phyloP scores from a whole-genome alignment of 1,140 invertebrate genomes.

The Sitobion miscanthi region DNA sequence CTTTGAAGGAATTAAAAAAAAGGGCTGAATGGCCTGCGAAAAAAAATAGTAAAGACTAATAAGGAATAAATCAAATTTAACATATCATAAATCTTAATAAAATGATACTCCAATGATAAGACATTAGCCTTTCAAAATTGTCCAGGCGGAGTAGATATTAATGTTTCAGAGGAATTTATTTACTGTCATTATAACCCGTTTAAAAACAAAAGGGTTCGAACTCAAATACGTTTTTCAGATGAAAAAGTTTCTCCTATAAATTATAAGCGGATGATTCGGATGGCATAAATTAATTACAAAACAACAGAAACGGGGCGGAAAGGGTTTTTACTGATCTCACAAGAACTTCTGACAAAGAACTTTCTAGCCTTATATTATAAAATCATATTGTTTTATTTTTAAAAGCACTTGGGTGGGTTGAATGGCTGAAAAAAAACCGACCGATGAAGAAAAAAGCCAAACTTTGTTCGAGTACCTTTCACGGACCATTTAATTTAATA shows the following conservation, averaged over 20 bases:
- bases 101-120: constrained; percentile 11
- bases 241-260: constrained; percentile 46
- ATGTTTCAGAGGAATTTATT: background rate
- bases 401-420: constrained; percentile 29
- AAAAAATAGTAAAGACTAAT: background rate
- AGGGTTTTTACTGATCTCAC: constrained; percentile 48
- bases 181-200: constrained; percentile 22
- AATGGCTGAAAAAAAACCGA: constrained; percentile 6
- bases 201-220: constrained; percentile 45
- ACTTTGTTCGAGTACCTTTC: constrained; percentile 49
- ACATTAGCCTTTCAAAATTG: background rate
- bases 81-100: constrained; percentile 6
- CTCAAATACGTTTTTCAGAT: constrained; percentile 38
- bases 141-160: constrained; percentile 13
- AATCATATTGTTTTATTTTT: constrained; percentile 54
- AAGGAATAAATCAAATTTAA: background rate
- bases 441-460: constrained; percentile 25
- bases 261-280: constrained; percentile 42
- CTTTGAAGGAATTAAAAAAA: background rate
- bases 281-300: constrained; percentile 47
- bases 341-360: constrained; percentile 44
- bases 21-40: background rate
- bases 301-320: constrained; percentile 26
- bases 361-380: constrained; percentile 25
- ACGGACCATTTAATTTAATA: constrained; percentile 52